Conservation (phyloP, 2,113 vertebrate genomes). For the Cichladusa arquata region DNA sequence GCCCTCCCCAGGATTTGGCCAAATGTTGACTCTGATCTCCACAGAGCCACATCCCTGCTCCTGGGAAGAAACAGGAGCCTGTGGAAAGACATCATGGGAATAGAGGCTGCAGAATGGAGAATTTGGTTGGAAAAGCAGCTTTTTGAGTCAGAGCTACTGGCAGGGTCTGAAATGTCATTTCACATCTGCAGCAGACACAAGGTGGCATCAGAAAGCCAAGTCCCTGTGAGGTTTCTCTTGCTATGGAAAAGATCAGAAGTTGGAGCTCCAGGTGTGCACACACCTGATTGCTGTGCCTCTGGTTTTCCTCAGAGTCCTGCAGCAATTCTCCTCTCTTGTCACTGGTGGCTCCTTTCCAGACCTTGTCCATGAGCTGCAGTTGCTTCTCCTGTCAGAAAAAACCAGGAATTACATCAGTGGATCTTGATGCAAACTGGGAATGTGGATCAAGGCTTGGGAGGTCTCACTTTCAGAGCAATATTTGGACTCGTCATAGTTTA, state of each 20-base stretch:
- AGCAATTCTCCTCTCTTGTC: neutral
- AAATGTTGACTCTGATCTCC: neutral
- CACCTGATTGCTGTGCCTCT: neutral
- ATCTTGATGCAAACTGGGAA: neutral
- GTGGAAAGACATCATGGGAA: fast-evolving
- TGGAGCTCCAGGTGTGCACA: neutral
- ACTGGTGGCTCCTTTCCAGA: neutral
- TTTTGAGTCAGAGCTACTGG: neutral
- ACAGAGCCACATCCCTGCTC: neutral
- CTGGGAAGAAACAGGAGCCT: neutral
- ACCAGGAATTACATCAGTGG: neutral
- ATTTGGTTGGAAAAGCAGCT: neutral
- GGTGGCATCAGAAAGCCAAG: neutral
- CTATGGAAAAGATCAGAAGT: fast-evolving
- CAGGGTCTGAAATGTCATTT: neutral
- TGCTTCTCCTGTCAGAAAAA: neutral
- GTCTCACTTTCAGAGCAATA: fast-evolving
- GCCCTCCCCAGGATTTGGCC: too few relatives aligned
- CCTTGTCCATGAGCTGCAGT: neutral
- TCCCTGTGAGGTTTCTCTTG: neutral
- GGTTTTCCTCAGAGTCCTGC: neutral
- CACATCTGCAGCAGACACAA: neutral
- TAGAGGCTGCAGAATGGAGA: neutral
- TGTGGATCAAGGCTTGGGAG: neutral
- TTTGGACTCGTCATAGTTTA: neutral